Percentiles rank a stretch among this genome's conserved stretches.
Evolutionary conservation across 2,113 vertebrate genomes (phyloP).

Genomic region (Hiodon alosoides): DNA sequence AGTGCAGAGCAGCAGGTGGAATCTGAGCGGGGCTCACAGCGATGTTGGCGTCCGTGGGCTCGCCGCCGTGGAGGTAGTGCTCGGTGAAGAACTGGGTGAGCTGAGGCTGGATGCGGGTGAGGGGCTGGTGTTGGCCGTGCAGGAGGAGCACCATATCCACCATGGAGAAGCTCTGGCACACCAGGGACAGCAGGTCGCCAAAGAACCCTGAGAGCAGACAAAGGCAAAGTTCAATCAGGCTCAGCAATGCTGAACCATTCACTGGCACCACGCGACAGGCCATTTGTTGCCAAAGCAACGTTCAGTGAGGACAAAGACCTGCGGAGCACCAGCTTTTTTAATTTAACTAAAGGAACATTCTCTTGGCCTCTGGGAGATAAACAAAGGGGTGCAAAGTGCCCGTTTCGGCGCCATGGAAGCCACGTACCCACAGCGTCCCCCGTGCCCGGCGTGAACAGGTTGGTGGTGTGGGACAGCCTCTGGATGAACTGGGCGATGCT

Average conservation of each 20-base stretch:
- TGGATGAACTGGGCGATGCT: constrained; percentile 90
- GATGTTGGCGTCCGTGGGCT: constrained; percentile 78
- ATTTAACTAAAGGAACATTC: too few relatives aligned
- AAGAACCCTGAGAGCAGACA: constrained; percentile 71
- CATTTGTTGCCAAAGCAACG: too few relatives aligned
- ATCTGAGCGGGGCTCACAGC: constrained; percentile 54
- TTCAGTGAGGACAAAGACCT: too few relatives aligned
- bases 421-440: constrained; percentile 71
- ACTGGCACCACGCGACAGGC: too few relatives aligned
- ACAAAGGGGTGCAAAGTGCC: too few relatives aligned
- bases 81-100: constrained; percentile 80
- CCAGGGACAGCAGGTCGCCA: constrained; percentile 78
- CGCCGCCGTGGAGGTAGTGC: constrained; percentile 76
- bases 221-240: too few relatives aligned
- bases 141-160: constrained; percentile 86
- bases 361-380: too few relatives aligned
- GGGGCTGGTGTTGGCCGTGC: constrained; percentile 81
- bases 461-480: constrained; percentile 79
- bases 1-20: neutral
- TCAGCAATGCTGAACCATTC: too few relatives aligned
- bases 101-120: constrained; percentile 79
- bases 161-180: constrained; percentile 88
- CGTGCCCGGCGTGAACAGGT: constrained; percentile 76
- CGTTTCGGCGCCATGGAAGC: too few relatives aligned
- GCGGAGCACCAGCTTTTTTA: too few relatives aligned